A percentile compares a stretch with the other conserved stretches of the same genome.
Conservation (phyloP, 30 jellyfish, hydroid and myxozoan genomes). For the Cassiopea xamachana region DNA sequence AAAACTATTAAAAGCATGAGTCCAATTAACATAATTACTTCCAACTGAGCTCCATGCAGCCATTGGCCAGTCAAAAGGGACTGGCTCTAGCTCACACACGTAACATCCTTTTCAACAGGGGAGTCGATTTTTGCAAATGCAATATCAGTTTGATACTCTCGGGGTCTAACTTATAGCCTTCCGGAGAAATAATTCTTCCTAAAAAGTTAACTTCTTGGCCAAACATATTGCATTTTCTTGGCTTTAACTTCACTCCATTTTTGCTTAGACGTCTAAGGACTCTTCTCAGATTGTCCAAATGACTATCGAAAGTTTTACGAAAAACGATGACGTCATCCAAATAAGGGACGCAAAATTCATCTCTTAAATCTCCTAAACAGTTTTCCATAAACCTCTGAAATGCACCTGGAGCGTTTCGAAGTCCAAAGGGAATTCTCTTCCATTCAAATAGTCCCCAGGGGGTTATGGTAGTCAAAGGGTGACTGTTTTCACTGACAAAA, state of each 20-base stretch:
- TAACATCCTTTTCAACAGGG: no score
- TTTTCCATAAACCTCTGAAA: slow-evolving; percentile 43
- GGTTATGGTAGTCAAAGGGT: slow-evolving; percentile 55
- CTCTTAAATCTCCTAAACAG: slow-evolving; percentile 19
- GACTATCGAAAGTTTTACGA: slow-evolving; percentile 1
- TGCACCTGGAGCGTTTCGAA: slow-evolving; percentile 35
- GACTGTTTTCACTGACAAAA: slow-evolving; percentile 42
- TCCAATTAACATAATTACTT: no score
- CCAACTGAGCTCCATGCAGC: no score
- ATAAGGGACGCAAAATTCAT: slow-evolving; percentile 30
- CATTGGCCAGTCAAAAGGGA: no score
- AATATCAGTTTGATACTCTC: slow-evolving; percentile 31
- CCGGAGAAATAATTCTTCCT: slow-evolving; percentile 31
- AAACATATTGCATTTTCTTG: slow-evolving; percentile 33
- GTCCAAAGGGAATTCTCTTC: slow-evolving; percentile 58
- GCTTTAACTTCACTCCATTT: slow-evolving; percentile 31
- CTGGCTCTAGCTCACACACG: no score
- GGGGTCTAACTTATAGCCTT: slow-evolving; percentile 51
- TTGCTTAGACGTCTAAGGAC: slow-evolving; percentile 14
- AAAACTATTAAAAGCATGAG: no score
- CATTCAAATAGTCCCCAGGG: slow-evolving; percentile 82
- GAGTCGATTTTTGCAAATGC: slow-evolving; percentile 12
- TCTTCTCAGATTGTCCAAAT: slow-evolving; percentile 37
- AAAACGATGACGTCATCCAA: slow-evolving; percentile 50
- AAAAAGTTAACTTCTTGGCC: slow-evolving; percentile 46